Conservation (phyloP, 2,797 vertebrate genomes). For the Rhodeus uyekii region DNA sequence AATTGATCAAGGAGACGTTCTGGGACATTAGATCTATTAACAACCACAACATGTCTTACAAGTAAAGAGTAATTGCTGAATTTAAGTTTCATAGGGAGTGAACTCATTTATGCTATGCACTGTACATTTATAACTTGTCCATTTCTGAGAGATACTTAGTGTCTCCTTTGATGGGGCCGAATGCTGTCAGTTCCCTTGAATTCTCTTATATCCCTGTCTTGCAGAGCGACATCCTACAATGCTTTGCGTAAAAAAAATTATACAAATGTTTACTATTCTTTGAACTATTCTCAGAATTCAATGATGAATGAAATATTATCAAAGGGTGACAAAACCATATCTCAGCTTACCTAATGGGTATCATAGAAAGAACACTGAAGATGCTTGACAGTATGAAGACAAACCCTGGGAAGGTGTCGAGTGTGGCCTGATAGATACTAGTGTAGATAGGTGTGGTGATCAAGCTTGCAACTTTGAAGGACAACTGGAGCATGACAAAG, state of each 20-base stretch:
- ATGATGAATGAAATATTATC: not conserved
- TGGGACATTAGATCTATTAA: too few relatives aligned
- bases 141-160: not conserved
- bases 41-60: too few relatives aligned
- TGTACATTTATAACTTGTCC: not conserved
- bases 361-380: slow-evolving; percentile 79
- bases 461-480: slow-evolving; percentile 80
- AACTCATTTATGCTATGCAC: too few relatives aligned
- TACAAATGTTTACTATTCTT: not conserved
- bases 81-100: too few relatives aligned
- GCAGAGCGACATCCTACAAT: slow-evolving; percentile 67
- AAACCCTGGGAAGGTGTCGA: slow-evolving; percentile 83
- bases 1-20: too few relatives aligned
- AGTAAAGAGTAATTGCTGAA: too few relatives aligned
- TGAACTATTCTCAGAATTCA: not conserved
- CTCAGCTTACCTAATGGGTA: slow-evolving; percentile 85
- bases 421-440: slow-evolving; percentile 86
- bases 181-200: slow-evolving; percentile 57
- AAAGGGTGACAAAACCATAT: not conserved
- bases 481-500: slow-evolving; percentile 85
- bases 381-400: slow-evolving; percentile 85
- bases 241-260: slow-evolving; percentile 31
- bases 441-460: slow-evolving; percentile 85
- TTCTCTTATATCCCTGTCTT: slow-evolving; percentile 53
- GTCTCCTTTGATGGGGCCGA: not conserved